These are phyloP conservation scores for Pangasianodon gigas DNA, from an alignment of 2,113 vertebrate species.

Conservation along the genomic window DNA sequence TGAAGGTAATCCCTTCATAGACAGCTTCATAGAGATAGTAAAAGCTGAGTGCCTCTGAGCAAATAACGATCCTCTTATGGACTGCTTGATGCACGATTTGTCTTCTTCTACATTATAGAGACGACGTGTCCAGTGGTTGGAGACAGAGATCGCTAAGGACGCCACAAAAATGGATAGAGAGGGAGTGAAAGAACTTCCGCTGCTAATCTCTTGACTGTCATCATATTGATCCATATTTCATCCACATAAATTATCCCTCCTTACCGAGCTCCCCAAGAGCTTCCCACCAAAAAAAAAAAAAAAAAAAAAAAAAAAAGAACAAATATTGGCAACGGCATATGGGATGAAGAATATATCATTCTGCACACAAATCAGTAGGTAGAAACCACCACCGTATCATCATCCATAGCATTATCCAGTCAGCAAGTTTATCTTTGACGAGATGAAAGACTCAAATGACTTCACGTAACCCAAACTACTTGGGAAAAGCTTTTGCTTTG, in stretches of 20 bases:
- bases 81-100: constrained; percentile 21
- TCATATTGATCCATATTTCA: not conserved
- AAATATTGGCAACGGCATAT: not conserved
- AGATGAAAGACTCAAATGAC: not conserved
- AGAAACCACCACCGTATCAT: not conserved
- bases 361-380: not conserved
- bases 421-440: not conserved
- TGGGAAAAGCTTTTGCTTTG: not conserved
- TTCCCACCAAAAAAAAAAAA: not conserved
- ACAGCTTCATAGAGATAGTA: constrained; percentile 10
- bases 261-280: not conserved
- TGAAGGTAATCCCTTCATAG: not conserved
- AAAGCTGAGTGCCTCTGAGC: constrained; percentile 11
- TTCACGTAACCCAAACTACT: not conserved
- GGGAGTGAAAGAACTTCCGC: not conserved
- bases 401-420: not conserved
- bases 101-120: constrained; percentile 15
- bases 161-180: not conserved
- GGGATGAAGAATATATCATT: not conserved
- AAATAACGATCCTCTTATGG: constrained; percentile 41
- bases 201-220: not conserved
- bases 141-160: not conserved
- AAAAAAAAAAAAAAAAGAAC: not conserved
- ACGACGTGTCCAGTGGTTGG: too few relatives aligned
- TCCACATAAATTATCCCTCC: not conserved